Evolutionary conservation across 2,888 invertebrate genomes (phyloP).

Genomic region (Watsonalla cultraria): DNA sequence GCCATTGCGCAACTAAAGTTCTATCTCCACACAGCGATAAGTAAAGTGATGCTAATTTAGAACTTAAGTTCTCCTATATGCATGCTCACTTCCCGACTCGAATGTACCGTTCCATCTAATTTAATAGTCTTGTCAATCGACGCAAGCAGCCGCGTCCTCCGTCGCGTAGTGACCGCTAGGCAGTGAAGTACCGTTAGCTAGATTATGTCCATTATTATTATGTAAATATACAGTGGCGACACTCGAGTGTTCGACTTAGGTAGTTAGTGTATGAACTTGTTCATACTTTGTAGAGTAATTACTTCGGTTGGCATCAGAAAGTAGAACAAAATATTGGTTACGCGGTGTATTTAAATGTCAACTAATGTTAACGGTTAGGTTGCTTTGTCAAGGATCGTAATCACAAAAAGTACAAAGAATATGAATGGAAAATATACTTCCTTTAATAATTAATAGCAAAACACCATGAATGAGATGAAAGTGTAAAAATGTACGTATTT

Average conservation of each 20-base stretch:
- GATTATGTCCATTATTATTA: constrained; percentile 49
- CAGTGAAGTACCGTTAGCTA: constrained; percentile 25
- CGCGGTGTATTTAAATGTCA: constrained; percentile 52
- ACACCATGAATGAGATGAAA: constrained; percentile 40
- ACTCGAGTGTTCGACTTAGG: constrained; percentile 36
- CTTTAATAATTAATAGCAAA: constrained; percentile 37
- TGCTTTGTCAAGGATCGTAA: constrained; percentile 55
- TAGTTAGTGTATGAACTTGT: constrained; percentile 53
- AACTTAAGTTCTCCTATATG: constrained; percentile 15
- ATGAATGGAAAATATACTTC: constrained; percentile 46
- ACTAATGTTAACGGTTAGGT: constrained; percentile 56
- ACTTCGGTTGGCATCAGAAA: constrained; percentile 56
- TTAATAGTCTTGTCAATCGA: constrained; percentile 20
- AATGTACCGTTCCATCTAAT: constrained; percentile 6
- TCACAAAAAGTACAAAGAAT: constrained; percentile 69
- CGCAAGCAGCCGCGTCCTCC: constrained; percentile 19
- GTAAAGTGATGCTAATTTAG: constrained; percentile 18
- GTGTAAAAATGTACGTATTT: constrained; percentile 58
- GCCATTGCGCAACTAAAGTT: background rate
- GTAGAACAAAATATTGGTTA: constrained; percentile 60
- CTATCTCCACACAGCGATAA: constrained; percentile 4
- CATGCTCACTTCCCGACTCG: constrained; percentile 6
- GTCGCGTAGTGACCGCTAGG: constrained; percentile 21
- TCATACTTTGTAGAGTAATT: constrained; percentile 55
- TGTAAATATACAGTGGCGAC: constrained; percentile 47